These are phyloP conservation scores for Actias luna DNA, from an alignment of 2,888 invertebrate species.

Conservation along the genomic window DNA sequence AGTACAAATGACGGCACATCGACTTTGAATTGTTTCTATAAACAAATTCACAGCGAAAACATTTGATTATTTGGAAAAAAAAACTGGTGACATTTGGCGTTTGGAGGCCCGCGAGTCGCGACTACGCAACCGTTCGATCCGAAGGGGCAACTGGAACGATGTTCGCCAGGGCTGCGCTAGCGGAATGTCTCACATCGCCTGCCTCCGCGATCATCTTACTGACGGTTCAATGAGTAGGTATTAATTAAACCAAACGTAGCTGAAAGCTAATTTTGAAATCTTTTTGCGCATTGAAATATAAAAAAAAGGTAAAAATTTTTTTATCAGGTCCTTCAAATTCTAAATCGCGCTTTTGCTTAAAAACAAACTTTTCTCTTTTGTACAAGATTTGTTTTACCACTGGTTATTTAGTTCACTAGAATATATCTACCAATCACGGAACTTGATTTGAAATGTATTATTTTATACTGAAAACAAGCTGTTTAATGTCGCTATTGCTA, in stretches of 20 bases:
- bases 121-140: conserved; percentile 79
- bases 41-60: conserved; percentile 33
- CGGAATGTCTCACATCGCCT: conserved; percentile 62
- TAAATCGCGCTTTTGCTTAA: conserved; percentile 64
- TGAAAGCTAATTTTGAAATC: neutral
- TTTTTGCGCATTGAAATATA: neutral
- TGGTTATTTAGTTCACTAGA: conserved; percentile 8
- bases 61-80: conserved; percentile 22
- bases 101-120: conserved; percentile 48
- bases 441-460: neutral
- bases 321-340: conserved; percentile 40
- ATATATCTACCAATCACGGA: conserved; percentile 9
- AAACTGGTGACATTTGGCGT: neutral
- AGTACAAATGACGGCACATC: conserved; percentile 39
- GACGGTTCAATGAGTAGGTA: neutral
- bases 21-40: conserved; percentile 43
- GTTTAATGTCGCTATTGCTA: neutral
- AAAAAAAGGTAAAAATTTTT: neutral
- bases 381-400: conserved; percentile 4
- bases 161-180: conserved; percentile 79
- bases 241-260: neutral
- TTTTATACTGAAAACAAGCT: conserved; percentile 3
- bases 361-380: conserved; percentile 30
- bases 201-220: conserved; percentile 34
- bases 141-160: conserved; percentile 78